Percentiles rank a stretch among this genome's conserved stretches.
These are phyloP conservation scores for Polyploca ridens DNA, from an alignment of 2,888 invertebrate species.

Conservation along the genomic window DNA sequence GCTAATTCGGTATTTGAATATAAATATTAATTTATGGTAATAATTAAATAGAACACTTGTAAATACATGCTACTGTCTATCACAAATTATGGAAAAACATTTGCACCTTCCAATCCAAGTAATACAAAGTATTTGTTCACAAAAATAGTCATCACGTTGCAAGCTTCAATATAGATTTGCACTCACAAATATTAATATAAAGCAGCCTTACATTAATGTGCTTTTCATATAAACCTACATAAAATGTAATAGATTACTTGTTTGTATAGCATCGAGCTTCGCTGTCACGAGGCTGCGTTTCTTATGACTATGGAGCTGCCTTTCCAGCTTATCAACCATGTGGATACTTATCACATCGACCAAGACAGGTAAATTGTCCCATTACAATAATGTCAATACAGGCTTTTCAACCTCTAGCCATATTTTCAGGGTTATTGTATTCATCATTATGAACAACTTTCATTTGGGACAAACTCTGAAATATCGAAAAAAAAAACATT, in stretches of 20 bases:
- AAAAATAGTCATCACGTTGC: background rate
- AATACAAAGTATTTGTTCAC: background rate
- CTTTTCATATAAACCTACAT: background rate
- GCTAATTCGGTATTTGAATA: conserved; percentile 6
- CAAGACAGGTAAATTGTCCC: conserved; percentile 64
- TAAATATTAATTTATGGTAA: background rate
- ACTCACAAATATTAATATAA: background rate
- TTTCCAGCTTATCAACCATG: conserved; percentile 77
- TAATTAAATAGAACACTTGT: conserved; percentile 3
- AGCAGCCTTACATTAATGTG: background rate
- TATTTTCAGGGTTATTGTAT: no score
- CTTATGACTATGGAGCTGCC: conserved; percentile 74
- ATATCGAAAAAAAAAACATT: no score
- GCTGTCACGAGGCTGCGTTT: conserved; percentile 88
- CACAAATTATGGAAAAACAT: background rate
- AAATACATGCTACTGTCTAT: conserved; percentile 6
- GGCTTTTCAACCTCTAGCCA: no score
- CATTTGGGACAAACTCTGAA: no score
- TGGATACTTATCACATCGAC: conserved; percentile 71
- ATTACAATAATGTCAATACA: no score
- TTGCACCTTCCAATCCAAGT: background rate
- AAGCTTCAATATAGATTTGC: background rate
- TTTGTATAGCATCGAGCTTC: conserved; percentile 86
- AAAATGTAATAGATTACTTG: conserved; percentile 1
- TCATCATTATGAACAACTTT: no score